A percentile compares a stretch with the other conserved stretches of the same genome.
phyloP scores from a whole-genome alignment of 2,113 vertebrate genomes.

The Bubo bubo region DNA sequence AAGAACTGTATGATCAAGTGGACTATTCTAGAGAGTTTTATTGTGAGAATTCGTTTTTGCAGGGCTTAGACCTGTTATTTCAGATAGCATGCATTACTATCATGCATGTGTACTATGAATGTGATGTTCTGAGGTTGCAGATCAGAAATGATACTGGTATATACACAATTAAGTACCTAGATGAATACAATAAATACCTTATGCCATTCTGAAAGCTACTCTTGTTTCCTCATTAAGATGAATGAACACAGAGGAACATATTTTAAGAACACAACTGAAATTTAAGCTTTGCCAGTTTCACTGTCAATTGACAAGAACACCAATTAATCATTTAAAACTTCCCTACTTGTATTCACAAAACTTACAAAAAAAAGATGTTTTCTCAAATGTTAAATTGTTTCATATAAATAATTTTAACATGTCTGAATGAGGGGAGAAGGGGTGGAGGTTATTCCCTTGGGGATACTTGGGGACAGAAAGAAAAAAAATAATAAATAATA shows the following conservation, averaged over 20 bases:
- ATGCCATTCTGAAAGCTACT: constrained; percentile 42
- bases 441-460: neutral
- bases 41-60: constrained; percentile 54
- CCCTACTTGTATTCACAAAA: constrained; percentile 1
- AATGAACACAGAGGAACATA: constrained; percentile 1
- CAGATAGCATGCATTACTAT: constrained; percentile 2
- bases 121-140: neutral
- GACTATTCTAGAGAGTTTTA: constrained; percentile 54
- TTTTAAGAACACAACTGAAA: constrained; percentile 57
- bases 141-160: constrained; percentile 29
- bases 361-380: constrained; percentile 2
- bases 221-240: constrained; percentile 19
- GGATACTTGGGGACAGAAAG: constrained; percentile 9
- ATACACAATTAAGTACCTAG: constrained; percentile 14
- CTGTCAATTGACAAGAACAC: constrained; percentile 50
- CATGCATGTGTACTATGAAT: neutral
- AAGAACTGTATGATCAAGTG: constrained; percentile 33
- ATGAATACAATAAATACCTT: constrained; percentile 39
- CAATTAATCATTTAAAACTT: constrained; percentile 59
- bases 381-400: constrained; percentile 30
- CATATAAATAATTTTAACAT: constrained; percentile 39
- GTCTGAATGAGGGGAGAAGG: neutral
- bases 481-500: neutral
- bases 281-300: constrained; percentile 57
- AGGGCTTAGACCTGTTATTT: constrained; percentile 34